Evolutionary conservation across 2,797 vertebrate species (phyloP).

Genomic region (Pyrocephalus nanus): DNA sequence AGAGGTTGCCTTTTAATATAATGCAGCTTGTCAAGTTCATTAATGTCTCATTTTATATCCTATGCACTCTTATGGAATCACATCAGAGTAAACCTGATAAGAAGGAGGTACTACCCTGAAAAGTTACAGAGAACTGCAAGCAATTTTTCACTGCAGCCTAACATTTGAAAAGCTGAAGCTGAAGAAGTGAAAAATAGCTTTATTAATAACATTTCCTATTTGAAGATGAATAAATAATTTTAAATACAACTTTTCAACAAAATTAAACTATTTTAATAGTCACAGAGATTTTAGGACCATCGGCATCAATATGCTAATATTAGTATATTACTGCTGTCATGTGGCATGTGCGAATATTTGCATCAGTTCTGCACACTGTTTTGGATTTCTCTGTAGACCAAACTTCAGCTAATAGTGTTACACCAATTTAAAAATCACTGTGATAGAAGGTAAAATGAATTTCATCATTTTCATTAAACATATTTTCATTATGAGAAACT

Average conservation of each 20-base stretch:
- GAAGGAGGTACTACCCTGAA: background rate
- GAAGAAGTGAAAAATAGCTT: background rate
- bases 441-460: background rate
- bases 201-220: background rate
- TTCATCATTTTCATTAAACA: background rate
- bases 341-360: background rate
- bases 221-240: background rate
- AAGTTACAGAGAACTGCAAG: background rate
- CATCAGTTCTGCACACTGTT: background rate
- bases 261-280: background rate
- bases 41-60: background rate
- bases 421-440: background rate
- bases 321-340: rapidly evolving
- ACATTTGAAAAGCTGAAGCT: background rate
- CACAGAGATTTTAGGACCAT: background rate
- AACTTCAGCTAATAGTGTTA: background rate
- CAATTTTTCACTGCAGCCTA: background rate
- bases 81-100: background rate
- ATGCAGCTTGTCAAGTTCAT: background rate
- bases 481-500: background rate
- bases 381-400: background rate
- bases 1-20: background rate
- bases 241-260: background rate
- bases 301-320: background rate
- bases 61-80: background rate